Base-by-base conservation (phyloP, 2,888 invertebrate genomes). In the Biston stratarius region DNA sequence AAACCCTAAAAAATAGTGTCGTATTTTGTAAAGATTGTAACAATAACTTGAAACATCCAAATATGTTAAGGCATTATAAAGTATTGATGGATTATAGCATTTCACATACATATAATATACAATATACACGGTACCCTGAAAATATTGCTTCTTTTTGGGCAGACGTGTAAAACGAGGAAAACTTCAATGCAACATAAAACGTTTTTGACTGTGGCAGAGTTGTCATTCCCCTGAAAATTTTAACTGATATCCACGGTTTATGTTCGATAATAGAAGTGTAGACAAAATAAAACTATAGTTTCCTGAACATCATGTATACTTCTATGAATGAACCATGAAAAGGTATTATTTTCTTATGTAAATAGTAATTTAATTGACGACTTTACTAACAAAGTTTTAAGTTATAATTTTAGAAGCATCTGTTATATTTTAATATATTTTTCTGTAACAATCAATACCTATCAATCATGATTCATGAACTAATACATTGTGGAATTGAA, bases 291-390 rank as follows among this genome's bases (percentile, higher is more conserved):
- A 53, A 53, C 15, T 44, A 8, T 7, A 6, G 42, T 33, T 44
- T 55, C 15, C 38, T 53, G 6, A 53, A 14, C 36, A 36, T n/a
- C 51, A 36, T 5, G 42, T 10, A 45, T 51, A 36, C n/a, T 6
- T 15, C 10, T 15, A 15, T 40, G 38, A 15, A 38, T 15, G 9
- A 15, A 53, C 40, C 33, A 55, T 33, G n/a, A 10, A 42, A 59
- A 59, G 36, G 38, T 59, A 59, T 59, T 59, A 59, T 49, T 58
- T 48, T 56, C 38, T 49, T 24, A 24, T 59, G 49, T 59, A 59
- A 59, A 49, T 59, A 59, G 59, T 59, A 59, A 59, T 24, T 49
- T 33, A 49, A 49, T 6, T 59, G 59, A 59, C 59, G 15, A 49
- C 36, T 58, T 40, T 59, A 49, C 40, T 49, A 59, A 59, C 38